These are phyloP conservation scores for Sturmia bella DNA, from an alignment of 2,888 invertebrate genomes.

Conservation along the genomic window DNA sequence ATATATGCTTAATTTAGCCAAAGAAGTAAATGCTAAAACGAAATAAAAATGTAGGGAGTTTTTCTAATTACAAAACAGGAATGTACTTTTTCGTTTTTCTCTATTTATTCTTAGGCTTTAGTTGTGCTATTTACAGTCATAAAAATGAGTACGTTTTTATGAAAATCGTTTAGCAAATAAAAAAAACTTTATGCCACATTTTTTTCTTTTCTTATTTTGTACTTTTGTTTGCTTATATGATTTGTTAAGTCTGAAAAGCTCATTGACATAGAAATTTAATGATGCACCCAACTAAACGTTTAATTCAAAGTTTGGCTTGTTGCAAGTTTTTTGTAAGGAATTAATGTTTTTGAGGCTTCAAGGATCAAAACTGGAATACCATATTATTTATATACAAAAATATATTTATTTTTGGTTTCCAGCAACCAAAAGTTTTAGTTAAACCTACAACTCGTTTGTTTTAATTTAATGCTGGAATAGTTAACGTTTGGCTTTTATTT, in stretches of 20 bases:
- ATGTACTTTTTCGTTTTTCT: not conserved
- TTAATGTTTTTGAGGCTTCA: not conserved
- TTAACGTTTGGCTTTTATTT: too few species aligned
- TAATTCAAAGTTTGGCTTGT: not conserved
- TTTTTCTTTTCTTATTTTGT: not conserved
- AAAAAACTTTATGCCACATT: constrained; percentile 25
- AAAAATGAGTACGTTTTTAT: constrained; percentile 3
- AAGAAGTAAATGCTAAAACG: too few species aligned
- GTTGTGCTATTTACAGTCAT: not conserved
- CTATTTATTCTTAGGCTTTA: not conserved
- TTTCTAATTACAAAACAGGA: too few species aligned
- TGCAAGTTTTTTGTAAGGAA: not conserved
- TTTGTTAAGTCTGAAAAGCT: constrained; percentile 33
- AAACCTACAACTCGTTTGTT: too few species aligned
- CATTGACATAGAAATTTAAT: constrained; percentile 58
- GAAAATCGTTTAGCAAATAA: constrained; percentile 12
- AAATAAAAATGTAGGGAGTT: too few species aligned
- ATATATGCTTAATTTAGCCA: too few species aligned
- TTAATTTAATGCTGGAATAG: too few species aligned
- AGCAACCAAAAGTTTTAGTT: too few species aligned
- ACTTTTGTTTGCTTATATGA: constrained; percentile 5
- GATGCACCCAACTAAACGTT: constrained; percentile 43
- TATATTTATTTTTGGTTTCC: too few species aligned
- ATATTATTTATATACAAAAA: too few species aligned
- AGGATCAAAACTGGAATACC: not conserved